Percentiles rank a stretch among this genome's conserved stretches.
Evolutionary conservation across 2,888 invertebrate species (phyloP).

Genomic region (Choreutis nemorana): DNA sequence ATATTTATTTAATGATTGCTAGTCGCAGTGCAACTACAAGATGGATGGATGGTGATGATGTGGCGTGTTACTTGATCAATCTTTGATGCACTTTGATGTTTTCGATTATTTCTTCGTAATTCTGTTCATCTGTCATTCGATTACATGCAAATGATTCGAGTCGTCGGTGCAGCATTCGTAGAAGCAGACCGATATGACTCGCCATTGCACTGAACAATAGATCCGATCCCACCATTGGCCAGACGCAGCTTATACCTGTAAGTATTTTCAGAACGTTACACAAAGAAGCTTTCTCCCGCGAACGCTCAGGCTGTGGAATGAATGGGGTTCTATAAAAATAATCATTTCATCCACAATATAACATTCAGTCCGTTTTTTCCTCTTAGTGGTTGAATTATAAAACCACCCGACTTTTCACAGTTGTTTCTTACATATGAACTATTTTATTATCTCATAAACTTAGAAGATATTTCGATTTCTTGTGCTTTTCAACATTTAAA

Average conservation of each 20-base stretch:
- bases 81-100: conserved; percentile 50
- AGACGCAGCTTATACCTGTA: conserved; percentile 46
- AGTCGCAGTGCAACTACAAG: not conserved
- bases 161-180: conserved; percentile 37
- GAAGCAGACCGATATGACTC: conserved; percentile 44
- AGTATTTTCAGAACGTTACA: too few species aligned
- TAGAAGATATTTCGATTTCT: too few species aligned
- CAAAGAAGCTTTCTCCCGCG: too few species aligned
- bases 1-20: not conserved
- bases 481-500: too few species aligned
- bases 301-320: too few species aligned
- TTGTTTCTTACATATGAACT: too few species aligned
- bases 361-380: too few species aligned
- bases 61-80: conserved; percentile 32
- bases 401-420: too few species aligned
- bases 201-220: conserved; percentile 50
- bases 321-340: too few species aligned
- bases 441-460: too few species aligned
- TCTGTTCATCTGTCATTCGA: conserved; percentile 21
- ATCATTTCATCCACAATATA: too few species aligned
- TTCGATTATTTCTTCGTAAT: conserved; percentile 33
- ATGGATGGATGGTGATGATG: conserved; percentile 1
- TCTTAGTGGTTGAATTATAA: too few species aligned
- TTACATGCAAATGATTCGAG: conserved; percentile 26
- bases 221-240: conserved; percentile 49